Base-by-base conservation (phyloP, 2,113 vertebrate species). In the Seriola aureovittata region DNA sequence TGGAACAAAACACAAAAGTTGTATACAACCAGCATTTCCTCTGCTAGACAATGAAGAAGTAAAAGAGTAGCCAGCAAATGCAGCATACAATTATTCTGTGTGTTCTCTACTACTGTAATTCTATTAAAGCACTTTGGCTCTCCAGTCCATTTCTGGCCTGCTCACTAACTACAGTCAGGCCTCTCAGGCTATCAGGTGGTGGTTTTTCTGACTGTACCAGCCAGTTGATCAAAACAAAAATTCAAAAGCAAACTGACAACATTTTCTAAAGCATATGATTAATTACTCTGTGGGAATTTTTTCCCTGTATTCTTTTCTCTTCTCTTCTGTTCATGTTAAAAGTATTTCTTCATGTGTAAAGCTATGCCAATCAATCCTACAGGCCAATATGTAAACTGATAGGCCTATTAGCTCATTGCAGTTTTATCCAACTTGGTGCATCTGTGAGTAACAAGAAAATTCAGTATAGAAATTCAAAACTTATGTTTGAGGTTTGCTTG, bases 1-100 rank as follows among this genome's bases (percentile, higher is more conserved):
- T 44, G 29, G 70, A 73, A 85, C 58, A 70, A 72, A 54, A 58
- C 10, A 42, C 17, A 78, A 34, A 52, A 0, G 34, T 69, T 65
- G 9, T 4, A 50, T 25, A 42, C 6, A 55, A 62, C 1, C 14
- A 14, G 9, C 4, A 38, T 25, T 71, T 67, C 21, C 40, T 58
- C 55, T 40, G 21, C 36, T 48, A 58, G 17, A 79, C 25, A 72
- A 46, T 8, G 32, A 34, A 64, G n/a, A 62, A 71, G 77, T 44
- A 60, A 67, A 12, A 59, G 1, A 10, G 5, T 5, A 6, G 34
- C 3, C 34, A 36, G 6, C 5, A 52, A 16, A 14, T 32, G 14
- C 65, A 69, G 55, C n/a, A 10, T n/a, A n/a, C 9, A 54, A 17
- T 40, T 50, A 17, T 40, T 10, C 4, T 32, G 17, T 52, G 55